phyloP scores from a whole-genome alignment of 2,888 invertebrate genomes.

The Agonum fuliginosum region DNA sequence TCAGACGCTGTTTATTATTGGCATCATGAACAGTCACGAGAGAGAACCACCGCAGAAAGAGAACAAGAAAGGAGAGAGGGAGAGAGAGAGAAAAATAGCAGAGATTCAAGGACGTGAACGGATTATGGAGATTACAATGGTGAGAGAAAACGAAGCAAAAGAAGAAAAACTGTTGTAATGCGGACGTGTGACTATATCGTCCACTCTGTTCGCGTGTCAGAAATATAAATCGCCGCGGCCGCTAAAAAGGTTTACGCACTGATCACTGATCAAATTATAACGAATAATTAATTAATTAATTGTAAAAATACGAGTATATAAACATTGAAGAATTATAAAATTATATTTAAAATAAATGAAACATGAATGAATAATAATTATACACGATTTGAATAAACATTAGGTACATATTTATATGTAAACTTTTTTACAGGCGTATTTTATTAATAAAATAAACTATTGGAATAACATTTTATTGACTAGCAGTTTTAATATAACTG shows the following conservation, averaged over 20 bases:
- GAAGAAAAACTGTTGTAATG: constrained; percentile 55
- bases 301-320: constrained; percentile 11
- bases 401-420: background rate
- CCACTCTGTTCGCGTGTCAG: constrained; percentile 50
- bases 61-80: constrained; percentile 34
- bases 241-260: background rate
- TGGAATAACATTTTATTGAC: background rate
- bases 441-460: constrained; percentile 30
- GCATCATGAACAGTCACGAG: constrained; percentile 21
- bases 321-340: background rate
- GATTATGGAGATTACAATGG: constrained; percentile 58
- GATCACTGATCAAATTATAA: background rate
- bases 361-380: constrained; percentile 1
- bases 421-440: constrained; percentile 5
- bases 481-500: no score
- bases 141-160: constrained; percentile 53
- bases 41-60: constrained; percentile 13
- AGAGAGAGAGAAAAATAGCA: constrained; percentile 40
- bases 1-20: constrained; percentile 41
- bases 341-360: constrained; percentile 32
- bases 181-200: constrained; percentile 51
- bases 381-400: constrained; percentile 28
- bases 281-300: constrained; percentile 21
- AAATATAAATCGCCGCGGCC: constrained; percentile 47
- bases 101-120: constrained; percentile 56